phyloP scores from a whole-genome alignment of 2,113 vertebrate species.

The Centropus unirufus region DNA sequence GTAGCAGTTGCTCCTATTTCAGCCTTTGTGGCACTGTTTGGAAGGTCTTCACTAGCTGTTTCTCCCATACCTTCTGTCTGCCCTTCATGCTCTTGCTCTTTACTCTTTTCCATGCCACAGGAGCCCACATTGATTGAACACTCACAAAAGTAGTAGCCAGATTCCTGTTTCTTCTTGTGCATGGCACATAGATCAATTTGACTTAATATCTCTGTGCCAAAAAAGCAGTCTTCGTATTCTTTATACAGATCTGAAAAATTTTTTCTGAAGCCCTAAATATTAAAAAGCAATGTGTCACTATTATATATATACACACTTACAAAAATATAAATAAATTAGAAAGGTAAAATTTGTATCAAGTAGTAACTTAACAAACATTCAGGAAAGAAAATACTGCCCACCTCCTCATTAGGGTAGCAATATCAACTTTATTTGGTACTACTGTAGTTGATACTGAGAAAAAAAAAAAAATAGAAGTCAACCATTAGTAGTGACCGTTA shows the following conservation, averaged over 20 bases:
- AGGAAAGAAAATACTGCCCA: not conserved
- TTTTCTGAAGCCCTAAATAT: constrained; percentile 53
- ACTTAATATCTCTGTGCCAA: constrained; percentile 53
- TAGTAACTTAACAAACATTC: not conserved
- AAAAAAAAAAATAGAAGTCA: not conserved
- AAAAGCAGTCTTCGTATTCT: constrained; percentile 59
- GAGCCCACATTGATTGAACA: constrained; percentile 23
- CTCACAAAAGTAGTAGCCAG: constrained; percentile 60
- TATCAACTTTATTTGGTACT: not conserved
- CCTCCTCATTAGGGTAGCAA: fast-evolving
- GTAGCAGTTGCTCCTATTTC: not conserved
- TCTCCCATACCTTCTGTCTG: not conserved
- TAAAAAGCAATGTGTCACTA: not conserved
- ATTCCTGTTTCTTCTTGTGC: constrained; percentile 65
- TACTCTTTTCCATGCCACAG: not conserved
- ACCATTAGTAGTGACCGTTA: not conserved
- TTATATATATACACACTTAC: not conserved
- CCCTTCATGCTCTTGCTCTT: not conserved
- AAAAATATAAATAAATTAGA: not conserved
- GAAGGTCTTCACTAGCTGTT: not conserved
- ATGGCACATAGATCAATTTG: constrained; percentile 68
- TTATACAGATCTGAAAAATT: constrained; percentile 51
- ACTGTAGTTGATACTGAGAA: not conserved
- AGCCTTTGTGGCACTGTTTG: not conserved
- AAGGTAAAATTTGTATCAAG: not conserved